phyloP scores from a whole-genome alignment of 2,888 invertebrate genomes.

The Mesochorus sp. region DNA sequence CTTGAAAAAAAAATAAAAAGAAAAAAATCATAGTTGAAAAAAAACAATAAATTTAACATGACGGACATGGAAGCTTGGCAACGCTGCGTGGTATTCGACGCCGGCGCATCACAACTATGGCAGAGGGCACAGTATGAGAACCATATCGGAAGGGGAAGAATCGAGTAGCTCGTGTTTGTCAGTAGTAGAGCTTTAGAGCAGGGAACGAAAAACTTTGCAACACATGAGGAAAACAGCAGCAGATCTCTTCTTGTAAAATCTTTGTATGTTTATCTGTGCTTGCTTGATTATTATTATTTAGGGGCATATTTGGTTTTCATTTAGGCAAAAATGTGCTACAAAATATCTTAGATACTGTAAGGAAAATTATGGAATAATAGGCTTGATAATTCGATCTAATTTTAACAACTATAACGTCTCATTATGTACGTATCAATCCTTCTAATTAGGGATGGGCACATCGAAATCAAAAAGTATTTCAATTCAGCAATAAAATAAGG shows the following conservation, averaged over 20 bases:
- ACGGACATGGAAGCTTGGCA: conserved; percentile 46
- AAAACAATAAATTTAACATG: not conserved
- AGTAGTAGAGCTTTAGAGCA: conserved; percentile 3
- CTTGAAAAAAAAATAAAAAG: too few species aligned
- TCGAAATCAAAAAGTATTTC: too few species aligned
- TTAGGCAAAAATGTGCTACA: not conserved
- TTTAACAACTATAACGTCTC: too few species aligned
- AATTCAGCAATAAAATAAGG: too few species aligned
- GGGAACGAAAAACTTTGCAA: not conserved
- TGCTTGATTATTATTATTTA: not conserved
- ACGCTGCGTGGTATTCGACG: conserved; percentile 44
- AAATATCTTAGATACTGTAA: too few species aligned
- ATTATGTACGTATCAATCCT: too few species aligned
- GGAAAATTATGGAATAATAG: too few species aligned
- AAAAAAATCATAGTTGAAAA: not conserved
- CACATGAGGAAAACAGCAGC: not conserved
- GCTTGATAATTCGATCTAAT: too few species aligned
- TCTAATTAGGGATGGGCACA: too few species aligned
- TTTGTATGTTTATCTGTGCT: not conserved
- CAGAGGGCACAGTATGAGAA: conserved; percentile 10
- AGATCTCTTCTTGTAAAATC: not conserved
- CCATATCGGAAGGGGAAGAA: conserved; percentile 17
- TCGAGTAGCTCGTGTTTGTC: conserved; percentile 21
- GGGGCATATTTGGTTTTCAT: not conserved
- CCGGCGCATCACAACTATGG: conserved; percentile 48